Percentiles rank a stretch among this genome's conserved stretches.
Evolutionary conservation across 2,113 vertebrate genomes (phyloP).

Genomic region (Myxocyprinus asiaticus): DNA sequence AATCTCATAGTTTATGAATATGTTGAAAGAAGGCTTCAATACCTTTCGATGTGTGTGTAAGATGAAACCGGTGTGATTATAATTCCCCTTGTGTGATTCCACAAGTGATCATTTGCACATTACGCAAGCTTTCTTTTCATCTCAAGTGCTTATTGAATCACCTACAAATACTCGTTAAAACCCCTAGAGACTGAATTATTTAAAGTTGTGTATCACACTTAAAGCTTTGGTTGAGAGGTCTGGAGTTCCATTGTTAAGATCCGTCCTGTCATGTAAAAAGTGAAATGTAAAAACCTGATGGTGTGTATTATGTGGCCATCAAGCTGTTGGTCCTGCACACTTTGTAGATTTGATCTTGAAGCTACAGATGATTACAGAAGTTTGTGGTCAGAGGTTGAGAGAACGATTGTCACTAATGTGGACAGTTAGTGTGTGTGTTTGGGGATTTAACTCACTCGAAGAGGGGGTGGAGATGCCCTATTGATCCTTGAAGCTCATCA

Average conservation of each 20-base stretch:
- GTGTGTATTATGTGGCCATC: neutral
- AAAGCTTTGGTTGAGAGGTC: neutral
- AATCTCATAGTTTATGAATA: neutral
- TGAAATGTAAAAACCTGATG: neutral
- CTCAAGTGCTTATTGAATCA: slow-evolving; percentile 10
- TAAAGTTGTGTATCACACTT: neutral
- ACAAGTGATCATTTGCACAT: neutral
- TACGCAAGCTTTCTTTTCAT: neutral
- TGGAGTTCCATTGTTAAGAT: neutral
- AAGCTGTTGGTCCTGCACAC: neutral
- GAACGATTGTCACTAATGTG: neutral
- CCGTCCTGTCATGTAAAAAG: neutral
- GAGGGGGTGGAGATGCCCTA: neutral
- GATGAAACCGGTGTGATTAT: neutral
- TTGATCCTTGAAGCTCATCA: slow-evolving; percentile 38
- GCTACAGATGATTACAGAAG: slow-evolving; percentile 7
- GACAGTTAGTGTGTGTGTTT: neutral
- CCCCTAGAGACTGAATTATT: neutral
- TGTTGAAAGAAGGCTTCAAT: no score
- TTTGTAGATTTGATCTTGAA: neutral
- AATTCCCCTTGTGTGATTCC: neutral
- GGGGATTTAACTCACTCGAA: slow-evolving; percentile 9
- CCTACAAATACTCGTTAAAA: neutral
- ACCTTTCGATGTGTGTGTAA: neutral
- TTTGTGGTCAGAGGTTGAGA: slow-evolving; percentile 8